Conservation (phyloP, 64 coral and sea anemone species). For the Trachythela sp. region DNA sequence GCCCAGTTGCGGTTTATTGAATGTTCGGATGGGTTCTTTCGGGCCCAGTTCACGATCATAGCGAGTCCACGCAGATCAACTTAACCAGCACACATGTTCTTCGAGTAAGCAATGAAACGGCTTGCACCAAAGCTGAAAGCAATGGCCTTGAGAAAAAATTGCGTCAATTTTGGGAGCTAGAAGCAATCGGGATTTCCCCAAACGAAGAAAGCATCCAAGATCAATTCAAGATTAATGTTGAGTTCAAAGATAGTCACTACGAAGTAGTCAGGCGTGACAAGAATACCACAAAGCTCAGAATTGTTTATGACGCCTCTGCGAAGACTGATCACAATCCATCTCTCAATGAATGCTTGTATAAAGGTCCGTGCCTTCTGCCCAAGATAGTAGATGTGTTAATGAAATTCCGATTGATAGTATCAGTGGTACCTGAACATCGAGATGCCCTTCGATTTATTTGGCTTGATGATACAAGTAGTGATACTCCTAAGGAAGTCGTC, state of each 20-base stretch:
- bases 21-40: constrained; percentile 53
- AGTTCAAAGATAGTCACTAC: constrained; percentile 43
- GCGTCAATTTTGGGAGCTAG: constrained; percentile 42
- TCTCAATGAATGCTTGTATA: neutral
- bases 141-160: constrained; percentile 10
- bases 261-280: constrained; percentile 15
- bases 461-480: constrained; percentile 25
- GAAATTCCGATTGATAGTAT: constrained; percentile 33
- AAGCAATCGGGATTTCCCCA: constrained; percentile 48
- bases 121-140: neutral
- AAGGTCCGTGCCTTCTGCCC: neutral
- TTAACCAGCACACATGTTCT: constrained; percentile 62
- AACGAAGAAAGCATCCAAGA: constrained; percentile 30
- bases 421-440: constrained; percentile 4
- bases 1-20: constrained; percentile 48
- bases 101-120: constrained; percentile 14
- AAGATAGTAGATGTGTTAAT: neutral
- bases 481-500: neutral
- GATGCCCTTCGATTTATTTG: constrained; percentile 51
- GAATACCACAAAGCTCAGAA: neutral
- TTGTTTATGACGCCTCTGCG: neutral
- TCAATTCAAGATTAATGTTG: constrained; percentile 42
- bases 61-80: constrained; percentile 24
- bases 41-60: constrained; percentile 23
- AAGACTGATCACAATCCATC: neutral